Conservation (phyloP, 2,113 vertebrate species). For the Dicaeum eximium region DNA sequence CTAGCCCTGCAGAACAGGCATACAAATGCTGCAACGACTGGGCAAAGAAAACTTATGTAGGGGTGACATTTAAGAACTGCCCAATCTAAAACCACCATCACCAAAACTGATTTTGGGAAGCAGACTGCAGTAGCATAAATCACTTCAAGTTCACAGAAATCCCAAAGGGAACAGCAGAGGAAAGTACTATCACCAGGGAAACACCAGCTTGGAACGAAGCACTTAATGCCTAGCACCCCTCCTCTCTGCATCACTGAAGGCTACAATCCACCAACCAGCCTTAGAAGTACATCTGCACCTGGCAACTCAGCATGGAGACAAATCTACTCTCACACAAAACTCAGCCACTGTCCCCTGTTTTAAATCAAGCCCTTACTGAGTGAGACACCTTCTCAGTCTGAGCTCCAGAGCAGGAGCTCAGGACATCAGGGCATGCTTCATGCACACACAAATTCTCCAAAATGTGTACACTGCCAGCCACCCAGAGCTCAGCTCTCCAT, state of each 20-base stretch:
- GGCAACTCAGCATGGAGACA: background rate
- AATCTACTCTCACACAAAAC: background rate
- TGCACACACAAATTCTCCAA: background rate
- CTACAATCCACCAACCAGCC: background rate
- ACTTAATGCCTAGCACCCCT: background rate
- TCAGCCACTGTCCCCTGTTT: fast-evolving
- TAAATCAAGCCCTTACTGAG: background rate
- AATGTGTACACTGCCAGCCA: fast-evolving
- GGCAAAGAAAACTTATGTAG: background rate
- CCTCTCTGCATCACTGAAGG: background rate
- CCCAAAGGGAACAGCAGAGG: background rate
- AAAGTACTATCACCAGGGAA: background rate
- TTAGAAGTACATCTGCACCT: background rate
- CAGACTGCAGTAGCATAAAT: background rate
- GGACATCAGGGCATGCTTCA: background rate
- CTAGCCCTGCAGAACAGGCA: background rate
- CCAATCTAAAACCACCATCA: background rate
- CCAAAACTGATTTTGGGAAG: background rate
- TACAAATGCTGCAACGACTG: background rate
- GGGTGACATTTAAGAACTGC: background rate
- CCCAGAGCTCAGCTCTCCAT: background rate
- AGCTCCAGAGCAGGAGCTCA: background rate
- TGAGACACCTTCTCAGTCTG: background rate
- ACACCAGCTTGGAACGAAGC: background rate
- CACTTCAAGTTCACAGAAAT: background rate